Evolutionary conservation across 2,113 vertebrate species (phyloP).

Genomic region (Neopipo cinnamomea): DNA sequence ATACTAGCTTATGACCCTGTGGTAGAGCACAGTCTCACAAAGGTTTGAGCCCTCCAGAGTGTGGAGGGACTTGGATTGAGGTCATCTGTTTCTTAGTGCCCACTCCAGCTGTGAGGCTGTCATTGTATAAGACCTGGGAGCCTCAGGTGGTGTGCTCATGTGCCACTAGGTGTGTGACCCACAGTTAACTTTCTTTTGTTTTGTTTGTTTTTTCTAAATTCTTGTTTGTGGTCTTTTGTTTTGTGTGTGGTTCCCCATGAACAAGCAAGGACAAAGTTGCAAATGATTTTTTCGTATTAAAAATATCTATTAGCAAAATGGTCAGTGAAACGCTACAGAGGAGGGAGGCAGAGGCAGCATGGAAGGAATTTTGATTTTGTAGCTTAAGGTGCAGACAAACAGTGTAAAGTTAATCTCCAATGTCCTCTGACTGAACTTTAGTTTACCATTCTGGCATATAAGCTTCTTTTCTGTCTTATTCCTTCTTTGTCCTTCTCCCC

Average conservation of each 20-base stretch:
- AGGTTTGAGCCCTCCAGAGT: neutral
- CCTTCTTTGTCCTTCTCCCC: neutral
- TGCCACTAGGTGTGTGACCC: neutral
- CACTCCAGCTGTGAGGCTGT: neutral
- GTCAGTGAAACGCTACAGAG: neutral
- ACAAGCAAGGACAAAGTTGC: neutral
- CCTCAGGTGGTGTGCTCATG: neutral
- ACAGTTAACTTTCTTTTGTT: neutral
- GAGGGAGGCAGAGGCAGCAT: neutral
- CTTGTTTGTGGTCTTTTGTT: neutral
- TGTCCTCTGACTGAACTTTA: neutral
- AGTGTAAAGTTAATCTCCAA: neutral
- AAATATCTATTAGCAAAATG: neutral
- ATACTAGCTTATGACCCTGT: neutral
- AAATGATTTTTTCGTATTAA: neutral
- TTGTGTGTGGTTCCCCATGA: neutral
- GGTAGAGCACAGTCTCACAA: neutral
- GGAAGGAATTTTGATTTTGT: neutral
- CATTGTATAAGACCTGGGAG: accelerated
- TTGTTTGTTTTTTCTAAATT: neutral
- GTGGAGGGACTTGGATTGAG: neutral
- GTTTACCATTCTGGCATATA: neutral
- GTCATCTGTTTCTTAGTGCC: neutral
- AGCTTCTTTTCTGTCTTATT: neutral
- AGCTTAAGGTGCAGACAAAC: neutral